Base-by-base conservation (phyloP, 2,113 vertebrate species). In the Trogon melanurus region DNA sequence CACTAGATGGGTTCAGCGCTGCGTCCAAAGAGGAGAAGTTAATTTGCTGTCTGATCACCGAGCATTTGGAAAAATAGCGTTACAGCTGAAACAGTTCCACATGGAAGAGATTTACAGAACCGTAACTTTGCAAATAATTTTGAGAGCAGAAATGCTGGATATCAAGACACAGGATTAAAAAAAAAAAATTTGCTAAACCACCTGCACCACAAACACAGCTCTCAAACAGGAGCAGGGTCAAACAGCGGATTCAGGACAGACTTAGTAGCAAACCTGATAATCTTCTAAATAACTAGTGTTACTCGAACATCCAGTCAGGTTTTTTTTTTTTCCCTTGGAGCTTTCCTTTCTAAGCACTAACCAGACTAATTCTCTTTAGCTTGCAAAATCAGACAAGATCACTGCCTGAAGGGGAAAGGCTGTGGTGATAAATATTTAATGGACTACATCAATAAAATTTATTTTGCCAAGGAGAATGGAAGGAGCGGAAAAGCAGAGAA, bases 381-480 rank as follows among this genome's bases (percentile, higher is more conserved):
- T 92, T 93, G 93, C 89, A 95, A 85, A 93, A 92, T 88, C 6
- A 6, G 88, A 88, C 82, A 75, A 92, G 88, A 95, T 93, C 88
- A 92, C 82, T 92, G 93, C 75, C 93, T 85, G 85, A 41, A 95
- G 91, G 85, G 85, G 91, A 93, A 90, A 82, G 94, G 89, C 91
- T 95, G 53, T 2, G 0, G 4, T 67, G 48, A 91, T 93, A 95
- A 95, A 93, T 93, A 95, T 93, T 95, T 96, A 69, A 95, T 90
- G 62, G 86, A 7, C 64, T 88, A 93, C 93, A 95, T 96, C 89
- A 95, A 96, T 96, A 93, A 88, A 93, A 93, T 82, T 92, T 92
- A 92, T 95, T 95, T 95, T 95, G 85, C 85, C 88, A 96, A 96
- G 94, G 78, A 96, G 90, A 96, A 90, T 75, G 54, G 82, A 93